These are phyloP conservation scores for Catajapyx aquilonaris DNA, from an alignment of 1,140 invertebrate genomes.

Conservation along the genomic window DNA sequence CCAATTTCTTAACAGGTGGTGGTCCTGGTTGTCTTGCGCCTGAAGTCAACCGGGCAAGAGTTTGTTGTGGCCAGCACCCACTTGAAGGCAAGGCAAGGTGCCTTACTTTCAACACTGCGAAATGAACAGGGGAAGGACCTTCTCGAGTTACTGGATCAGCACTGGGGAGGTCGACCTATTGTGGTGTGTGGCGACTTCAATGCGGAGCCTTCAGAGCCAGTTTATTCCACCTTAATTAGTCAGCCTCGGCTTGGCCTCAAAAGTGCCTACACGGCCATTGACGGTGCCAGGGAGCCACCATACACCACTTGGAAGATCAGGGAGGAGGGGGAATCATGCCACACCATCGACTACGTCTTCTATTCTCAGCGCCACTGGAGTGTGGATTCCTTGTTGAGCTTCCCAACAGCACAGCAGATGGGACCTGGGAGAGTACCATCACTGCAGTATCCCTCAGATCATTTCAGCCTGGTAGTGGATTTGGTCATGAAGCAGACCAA, in stretches of 20 bases:
- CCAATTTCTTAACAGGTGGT: conserved; percentile 35
- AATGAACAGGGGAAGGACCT: conserved; percentile 56
- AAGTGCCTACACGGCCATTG: conserved; percentile 16
- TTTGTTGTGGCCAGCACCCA: conserved; percentile 53
- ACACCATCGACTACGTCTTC: conserved; percentile 64
- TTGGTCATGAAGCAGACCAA: too few relatives aligned
- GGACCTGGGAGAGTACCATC: conserved; percentile 43
- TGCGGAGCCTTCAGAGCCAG: conserved; percentile 47
- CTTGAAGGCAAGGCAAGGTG: conserved; percentile 49
- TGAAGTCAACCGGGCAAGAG: conserved; percentile 29
- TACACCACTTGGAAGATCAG: conserved; percentile 64
- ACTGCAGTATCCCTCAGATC: conserved; percentile 51
- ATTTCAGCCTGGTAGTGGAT: conserved; percentile 53
- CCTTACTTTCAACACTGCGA: conserved; percentile 40
- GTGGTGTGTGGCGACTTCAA: conserved; percentile 60
- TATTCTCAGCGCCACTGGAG: conserved; percentile 32
- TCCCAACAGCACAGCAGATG: conserved; percentile 42
- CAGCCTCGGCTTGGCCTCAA: conserved; percentile 13
- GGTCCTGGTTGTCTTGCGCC: conserved; percentile 30
- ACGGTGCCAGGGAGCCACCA: conserved; percentile 29
- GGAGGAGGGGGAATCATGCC: conserved; percentile 43
- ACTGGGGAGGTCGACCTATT: conserved; percentile 26
- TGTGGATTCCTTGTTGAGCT: conserved; percentile 34
- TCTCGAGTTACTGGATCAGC: conserved; percentile 32
- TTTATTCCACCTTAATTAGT: conserved; percentile 35